Conservation (phyloP, 92 coral and sea anemone species). For the Blastomussa wellsi region DNA sequence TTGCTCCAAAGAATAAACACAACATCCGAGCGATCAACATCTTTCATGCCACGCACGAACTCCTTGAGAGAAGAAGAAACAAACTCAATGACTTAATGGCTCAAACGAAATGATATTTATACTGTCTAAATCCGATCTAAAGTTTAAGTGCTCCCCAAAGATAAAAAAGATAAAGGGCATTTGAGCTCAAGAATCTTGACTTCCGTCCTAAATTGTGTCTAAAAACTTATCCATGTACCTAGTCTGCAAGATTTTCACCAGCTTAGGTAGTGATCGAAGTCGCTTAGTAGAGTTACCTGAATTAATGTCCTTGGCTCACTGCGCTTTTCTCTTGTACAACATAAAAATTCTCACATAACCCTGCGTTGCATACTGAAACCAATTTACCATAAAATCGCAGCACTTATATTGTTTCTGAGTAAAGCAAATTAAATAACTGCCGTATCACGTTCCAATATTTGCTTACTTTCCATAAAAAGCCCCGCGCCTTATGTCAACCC, state of each 20-base stretch:
- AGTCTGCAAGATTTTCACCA: slow-evolving; percentile 14
- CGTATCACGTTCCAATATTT: slow-evolving; percentile 80
- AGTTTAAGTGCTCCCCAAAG: slow-evolving; percentile 14
- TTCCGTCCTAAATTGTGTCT: slow-evolving; percentile 19
- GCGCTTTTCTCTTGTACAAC: slow-evolving; percentile 14
- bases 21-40: slow-evolving; percentile 69
- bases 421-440: slow-evolving; percentile 59
- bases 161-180: slow-evolving; percentile 34
- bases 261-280: slow-evolving; percentile 10
- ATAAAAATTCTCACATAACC: slow-evolving; percentile 26
- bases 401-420: slow-evolving; percentile 56
- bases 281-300: slow-evolving; percentile 24
- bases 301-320: slow-evolving; percentile 6
- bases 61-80: slow-evolving; percentile 52
- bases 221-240: background rate
- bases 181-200: slow-evolving; percentile 11
- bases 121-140: slow-evolving; percentile 21
- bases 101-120: background rate
- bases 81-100: slow-evolving; percentile 27
- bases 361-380: background rate
- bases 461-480: slow-evolving; percentile 59
- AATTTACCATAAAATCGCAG: slow-evolving; percentile 29
- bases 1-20: slow-evolving; percentile 66
- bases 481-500: slow-evolving; percentile 35
- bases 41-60: slow-evolving; percentile 42